These are phyloP conservation scores for Oryzias curvinotus DNA, from an alignment of 2,113 vertebrate species.

Conservation along the genomic window DNA sequence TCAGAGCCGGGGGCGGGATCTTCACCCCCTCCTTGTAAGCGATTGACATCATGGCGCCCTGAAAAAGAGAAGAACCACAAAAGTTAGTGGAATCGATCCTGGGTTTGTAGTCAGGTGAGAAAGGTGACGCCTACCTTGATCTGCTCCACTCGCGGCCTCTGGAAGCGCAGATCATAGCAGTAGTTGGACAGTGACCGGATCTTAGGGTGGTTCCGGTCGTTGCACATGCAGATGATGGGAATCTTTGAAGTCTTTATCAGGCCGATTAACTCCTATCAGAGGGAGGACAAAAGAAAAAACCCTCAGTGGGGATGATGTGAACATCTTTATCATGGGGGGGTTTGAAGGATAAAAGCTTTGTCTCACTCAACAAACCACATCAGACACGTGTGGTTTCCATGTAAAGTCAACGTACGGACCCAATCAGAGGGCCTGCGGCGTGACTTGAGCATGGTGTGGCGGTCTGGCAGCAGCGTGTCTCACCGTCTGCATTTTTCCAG, in stretches of 20 bases:
- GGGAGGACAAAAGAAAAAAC: neutral
- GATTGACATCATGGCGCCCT: slow-evolving; percentile 97
- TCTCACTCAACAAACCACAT: too few relatives aligned
- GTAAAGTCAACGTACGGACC: too few relatives aligned
- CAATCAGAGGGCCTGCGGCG: too few relatives aligned
- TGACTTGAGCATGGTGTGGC: too few relatives aligned
- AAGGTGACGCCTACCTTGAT: slow-evolving; percentile 84
- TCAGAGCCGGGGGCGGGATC: slow-evolving; percentile 92
- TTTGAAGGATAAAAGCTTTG: too few relatives aligned
- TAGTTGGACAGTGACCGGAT: slow-evolving; percentile 94
- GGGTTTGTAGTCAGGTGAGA: neutral
- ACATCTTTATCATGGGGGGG: too few relatives aligned
- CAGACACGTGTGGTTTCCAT: too few relatives aligned
- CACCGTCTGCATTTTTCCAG: too few relatives aligned
- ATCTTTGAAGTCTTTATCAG: slow-evolving; percentile 91
- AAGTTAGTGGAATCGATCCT: neutral
- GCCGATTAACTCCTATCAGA: slow-evolving; percentile 87
- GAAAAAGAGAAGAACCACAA: slow-evolving; percentile 5
- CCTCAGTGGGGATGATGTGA: too few relatives aligned
- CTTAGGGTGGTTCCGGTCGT: slow-evolving; percentile 94
- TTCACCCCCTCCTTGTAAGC: slow-evolving; percentile 96
- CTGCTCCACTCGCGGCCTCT: slow-evolving; percentile 92
- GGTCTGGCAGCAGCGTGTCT: too few relatives aligned
- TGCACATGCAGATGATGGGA: slow-evolving; percentile 98
- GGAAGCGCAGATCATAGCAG: slow-evolving; percentile 95